Evolutionary conservation across 2,113 vertebrate species (phyloP).

Genomic region (Pelodiscus sinensis): DNA sequence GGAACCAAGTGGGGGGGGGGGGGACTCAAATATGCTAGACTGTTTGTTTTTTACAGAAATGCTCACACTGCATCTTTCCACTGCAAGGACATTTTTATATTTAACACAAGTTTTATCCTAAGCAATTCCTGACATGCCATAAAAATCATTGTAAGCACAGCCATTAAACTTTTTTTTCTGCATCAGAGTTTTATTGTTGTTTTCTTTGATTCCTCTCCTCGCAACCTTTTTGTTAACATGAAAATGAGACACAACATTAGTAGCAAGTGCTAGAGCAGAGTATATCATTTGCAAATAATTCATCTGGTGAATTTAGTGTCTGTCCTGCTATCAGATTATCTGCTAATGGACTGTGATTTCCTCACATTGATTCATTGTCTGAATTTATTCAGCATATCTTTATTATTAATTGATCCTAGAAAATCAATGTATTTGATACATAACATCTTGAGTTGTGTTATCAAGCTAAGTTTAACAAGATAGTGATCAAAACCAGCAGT

Average conservation of each 20-base stretch:
- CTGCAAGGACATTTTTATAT: background rate
- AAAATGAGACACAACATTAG: background rate
- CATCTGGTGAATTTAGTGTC: accelerated
- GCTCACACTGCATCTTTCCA: background rate
- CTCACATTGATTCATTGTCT: background rate
- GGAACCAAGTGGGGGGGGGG: background rate
- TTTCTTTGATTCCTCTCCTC: accelerated
- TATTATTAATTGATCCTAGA: background rate
- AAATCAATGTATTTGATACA: accelerated
- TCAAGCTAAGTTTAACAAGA: background rate
- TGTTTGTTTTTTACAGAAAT: background rate
- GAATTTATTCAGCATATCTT: background rate
- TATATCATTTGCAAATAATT: background rate
- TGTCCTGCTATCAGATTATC: background rate
- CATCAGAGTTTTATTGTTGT: background rate
- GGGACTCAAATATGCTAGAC: background rate
- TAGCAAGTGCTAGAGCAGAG: background rate
- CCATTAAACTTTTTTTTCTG: background rate
- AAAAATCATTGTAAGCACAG: background rate
- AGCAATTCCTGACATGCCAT: background rate
- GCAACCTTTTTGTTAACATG: background rate
- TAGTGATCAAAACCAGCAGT: background rate
- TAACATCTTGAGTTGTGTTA: accelerated
- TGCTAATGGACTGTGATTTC: background rate
- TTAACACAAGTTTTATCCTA: background rate